Conservation (phyloP, 2,888 invertebrate species). For the Chloromyia formosa region DNA sequence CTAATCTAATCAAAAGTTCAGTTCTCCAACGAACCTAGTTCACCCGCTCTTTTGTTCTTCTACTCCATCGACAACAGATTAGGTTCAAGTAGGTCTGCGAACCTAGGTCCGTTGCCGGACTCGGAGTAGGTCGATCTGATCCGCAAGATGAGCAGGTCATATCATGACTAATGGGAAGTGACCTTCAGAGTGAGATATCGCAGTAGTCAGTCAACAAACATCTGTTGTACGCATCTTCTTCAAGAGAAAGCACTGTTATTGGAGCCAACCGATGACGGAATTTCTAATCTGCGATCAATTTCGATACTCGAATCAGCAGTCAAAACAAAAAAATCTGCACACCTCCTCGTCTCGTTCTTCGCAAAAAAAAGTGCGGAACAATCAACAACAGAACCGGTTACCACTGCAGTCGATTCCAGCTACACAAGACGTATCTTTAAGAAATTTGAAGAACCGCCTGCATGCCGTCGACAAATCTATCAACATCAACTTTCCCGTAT, state of each 20-base stretch:
- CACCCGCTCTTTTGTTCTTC: too few relatives aligned
- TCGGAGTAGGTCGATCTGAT: too few relatives aligned
- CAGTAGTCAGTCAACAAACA: too few relatives aligned
- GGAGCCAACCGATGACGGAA: constrained; percentile 52
- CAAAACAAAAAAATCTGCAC: constrained; percentile 41
- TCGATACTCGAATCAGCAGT: constrained; percentile 46
- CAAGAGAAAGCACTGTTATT: constrained; percentile 50
- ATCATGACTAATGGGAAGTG: too few relatives aligned
- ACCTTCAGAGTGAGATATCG: too few relatives aligned
- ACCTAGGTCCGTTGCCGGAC: too few relatives aligned
- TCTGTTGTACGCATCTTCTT: too few relatives aligned
- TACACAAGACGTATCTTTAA: constrained; percentile 8
- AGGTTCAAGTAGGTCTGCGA: too few relatives aligned
- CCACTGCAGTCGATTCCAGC: neutral
- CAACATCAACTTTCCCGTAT: constrained; percentile 47
- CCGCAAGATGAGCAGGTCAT: too few relatives aligned
- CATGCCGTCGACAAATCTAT: constrained; percentile 44
- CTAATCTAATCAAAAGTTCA: too few relatives aligned
- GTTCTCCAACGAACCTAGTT: too few relatives aligned
- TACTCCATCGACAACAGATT: too few relatives aligned
- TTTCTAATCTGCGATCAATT: constrained; percentile 47
- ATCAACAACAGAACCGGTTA: constrained; percentile 5
- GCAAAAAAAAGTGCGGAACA: constrained; percentile 23
- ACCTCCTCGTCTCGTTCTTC: constrained; percentile 30
- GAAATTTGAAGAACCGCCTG: constrained; percentile 42